A percentile compares a stretch with the other conserved stretches of the same genome.
phyloP scores from a whole-genome alignment of 2,113 vertebrate genomes.

The Dryoscopus gambensis region DNA sequence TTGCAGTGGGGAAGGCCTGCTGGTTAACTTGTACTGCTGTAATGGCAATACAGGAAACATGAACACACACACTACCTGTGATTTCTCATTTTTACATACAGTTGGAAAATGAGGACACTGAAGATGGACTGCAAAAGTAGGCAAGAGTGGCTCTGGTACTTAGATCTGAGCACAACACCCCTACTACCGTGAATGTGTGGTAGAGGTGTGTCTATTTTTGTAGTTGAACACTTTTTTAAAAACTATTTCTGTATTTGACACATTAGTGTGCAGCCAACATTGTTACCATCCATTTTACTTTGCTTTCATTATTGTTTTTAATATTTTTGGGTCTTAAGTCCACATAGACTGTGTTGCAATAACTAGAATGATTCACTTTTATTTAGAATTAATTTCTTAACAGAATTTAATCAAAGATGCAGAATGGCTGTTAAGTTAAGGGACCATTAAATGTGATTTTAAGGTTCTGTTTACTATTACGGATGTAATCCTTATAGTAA shows the following conservation, averaged over 20 bases:
- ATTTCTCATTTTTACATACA: slow-evolving; percentile 48
- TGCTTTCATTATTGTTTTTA: slow-evolving; percentile 71
- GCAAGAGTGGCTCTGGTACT: slow-evolving; percentile 62
- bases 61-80: slow-evolving; percentile 28
- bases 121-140: slow-evolving; percentile 55
- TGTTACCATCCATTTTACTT: slow-evolving; percentile 73
- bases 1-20: background rate
- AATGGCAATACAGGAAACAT: slow-evolving; percentile 3
- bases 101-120: slow-evolving; percentile 34
- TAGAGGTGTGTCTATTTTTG: slow-evolving; percentile 64
- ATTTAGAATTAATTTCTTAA: slow-evolving; percentile 60
- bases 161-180: slow-evolving; percentile 59
- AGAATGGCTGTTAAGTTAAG: slow-evolving; percentile 71
- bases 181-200: slow-evolving; percentile 47
- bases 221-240: slow-evolving; percentile 57
- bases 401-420: slow-evolving; percentile 66
- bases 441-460: slow-evolving; percentile 82
- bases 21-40: slow-evolving; percentile 28
- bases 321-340: slow-evolving; percentile 65
- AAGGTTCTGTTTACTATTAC: slow-evolving; percentile 72
- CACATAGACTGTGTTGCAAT: slow-evolving; percentile 69
- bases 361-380: slow-evolving; percentile 69
- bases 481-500: slow-evolving; percentile 74
- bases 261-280: slow-evolving; percentile 53
- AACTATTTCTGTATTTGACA: slow-evolving; percentile 66